These are phyloP conservation scores for Monochamus saltuarius DNA, from an alignment of 1,140 invertebrate species.

Conservation along the genomic window DNA sequence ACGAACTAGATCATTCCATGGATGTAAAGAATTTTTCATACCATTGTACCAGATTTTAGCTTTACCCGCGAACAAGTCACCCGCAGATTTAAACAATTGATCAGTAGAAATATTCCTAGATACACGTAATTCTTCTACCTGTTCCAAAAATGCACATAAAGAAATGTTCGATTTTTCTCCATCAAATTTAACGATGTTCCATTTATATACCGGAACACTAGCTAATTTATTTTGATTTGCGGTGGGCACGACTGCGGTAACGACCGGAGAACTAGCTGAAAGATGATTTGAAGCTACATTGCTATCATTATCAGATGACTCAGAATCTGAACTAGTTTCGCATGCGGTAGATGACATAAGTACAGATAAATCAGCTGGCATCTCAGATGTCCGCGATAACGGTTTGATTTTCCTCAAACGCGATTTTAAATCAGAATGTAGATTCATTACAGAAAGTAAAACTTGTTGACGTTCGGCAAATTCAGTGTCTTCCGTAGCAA, in stretches of 20 bases:
- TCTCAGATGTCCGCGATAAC: too few species aligned
- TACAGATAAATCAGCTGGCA: too few species aligned
- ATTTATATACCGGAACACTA: background rate
- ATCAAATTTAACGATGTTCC: background rate
- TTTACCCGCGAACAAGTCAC: conserved; percentile 1
- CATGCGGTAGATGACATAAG: too few species aligned
- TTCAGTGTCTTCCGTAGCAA: too few species aligned
- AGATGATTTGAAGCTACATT: too few species aligned
- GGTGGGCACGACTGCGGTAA: background rate
- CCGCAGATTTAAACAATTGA: background rate
- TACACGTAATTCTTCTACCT: conserved; percentile 8
- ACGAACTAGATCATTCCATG: background rate
- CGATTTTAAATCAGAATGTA: too few species aligned
- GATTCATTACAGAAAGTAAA: too few species aligned
- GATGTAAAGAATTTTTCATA: background rate
- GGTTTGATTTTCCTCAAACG: too few species aligned
- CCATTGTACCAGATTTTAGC: conserved; percentile 8
- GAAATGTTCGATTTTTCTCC: background rate
- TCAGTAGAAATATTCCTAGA: conserved; percentile 9
- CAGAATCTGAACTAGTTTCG: too few species aligned
- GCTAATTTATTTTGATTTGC: background rate
- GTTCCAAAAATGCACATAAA: conserved; percentile 3
- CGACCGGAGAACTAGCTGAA: background rate
- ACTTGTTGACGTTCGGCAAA: too few species aligned
- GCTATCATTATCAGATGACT: too few species aligned